A percentile compares a stretch with the other conserved stretches of the same genome.
Conservation (phyloP, 2,113 vertebrate genomes). For the Pseudorasbora parva region DNA sequence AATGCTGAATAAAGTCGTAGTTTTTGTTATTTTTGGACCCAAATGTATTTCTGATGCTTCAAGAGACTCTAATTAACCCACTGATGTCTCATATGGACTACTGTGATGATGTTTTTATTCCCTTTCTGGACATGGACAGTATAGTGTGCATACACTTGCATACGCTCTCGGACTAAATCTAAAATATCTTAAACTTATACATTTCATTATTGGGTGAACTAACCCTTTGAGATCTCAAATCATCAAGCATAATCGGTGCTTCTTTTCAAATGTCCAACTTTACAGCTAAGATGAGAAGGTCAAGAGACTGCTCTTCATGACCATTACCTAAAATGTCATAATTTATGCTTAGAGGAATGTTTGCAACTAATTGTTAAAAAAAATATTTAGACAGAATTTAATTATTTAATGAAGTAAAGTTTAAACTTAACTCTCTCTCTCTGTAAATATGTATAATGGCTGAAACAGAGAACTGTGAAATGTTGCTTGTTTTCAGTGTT, state of each 20-base stretch:
- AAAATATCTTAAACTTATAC: no score
- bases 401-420: not conserved
- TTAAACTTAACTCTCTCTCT: not conserved
- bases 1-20: no score
- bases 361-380: not conserved
- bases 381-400: not conserved
- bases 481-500: not conserved
- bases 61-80: not conserved
- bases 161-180: no score
- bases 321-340: not conserved
- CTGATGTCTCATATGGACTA: no score
- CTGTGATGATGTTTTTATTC: no score
- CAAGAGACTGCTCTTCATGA: not conserved
- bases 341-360: not conserved
- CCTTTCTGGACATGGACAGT: no score
- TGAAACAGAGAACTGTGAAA: not conserved
- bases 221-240: no score
- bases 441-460: not conserved
- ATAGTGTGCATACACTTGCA: no score
- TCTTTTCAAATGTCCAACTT: not conserved
- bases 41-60: no score
- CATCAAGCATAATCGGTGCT: no score
- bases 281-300: not conserved
- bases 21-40: no score
- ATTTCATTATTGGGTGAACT: no score